Evolutionary conservation across 2,113 vertebrate species (phyloP).

Genomic region (Geothlypis trichas): DNA sequence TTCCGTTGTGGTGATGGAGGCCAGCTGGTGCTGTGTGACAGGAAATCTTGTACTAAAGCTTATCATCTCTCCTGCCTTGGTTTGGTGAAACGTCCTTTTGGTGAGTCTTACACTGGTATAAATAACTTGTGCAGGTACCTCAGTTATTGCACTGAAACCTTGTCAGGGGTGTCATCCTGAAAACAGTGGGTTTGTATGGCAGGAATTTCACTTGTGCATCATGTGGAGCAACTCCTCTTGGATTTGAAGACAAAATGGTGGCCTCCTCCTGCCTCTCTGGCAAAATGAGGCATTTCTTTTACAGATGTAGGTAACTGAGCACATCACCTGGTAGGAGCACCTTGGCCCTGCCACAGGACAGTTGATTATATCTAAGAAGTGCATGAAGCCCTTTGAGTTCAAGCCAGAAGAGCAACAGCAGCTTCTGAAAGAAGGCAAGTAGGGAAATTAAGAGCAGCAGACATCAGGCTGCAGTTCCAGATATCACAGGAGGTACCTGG

Average conservation of each 20-base stretch:
- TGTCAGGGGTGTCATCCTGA: background rate
- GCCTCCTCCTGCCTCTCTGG: background rate
- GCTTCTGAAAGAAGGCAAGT: background rate
- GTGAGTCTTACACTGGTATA: slow-evolving; percentile 68
- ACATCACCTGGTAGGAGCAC: background rate
- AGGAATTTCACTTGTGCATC: background rate
- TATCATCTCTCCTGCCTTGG: slow-evolving; percentile 95
- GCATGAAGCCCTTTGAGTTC: background rate
- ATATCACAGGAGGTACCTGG: background rate
- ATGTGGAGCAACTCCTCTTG: background rate
- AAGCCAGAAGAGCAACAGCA: background rate
- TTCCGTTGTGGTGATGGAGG: slow-evolving; percentile 96
- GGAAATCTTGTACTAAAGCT: slow-evolving; percentile 93
- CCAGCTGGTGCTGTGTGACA: slow-evolving; percentile 91
- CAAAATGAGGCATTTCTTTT: background rate
- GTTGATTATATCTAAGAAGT: background rate
- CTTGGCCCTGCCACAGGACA: background rate
- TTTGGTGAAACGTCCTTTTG: slow-evolving; percentile 93
- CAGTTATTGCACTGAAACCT: background rate
- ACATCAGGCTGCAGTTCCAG: background rate
- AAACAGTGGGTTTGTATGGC: background rate
- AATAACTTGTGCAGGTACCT: background rate
- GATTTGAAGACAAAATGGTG: background rate
- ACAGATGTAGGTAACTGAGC: background rate
- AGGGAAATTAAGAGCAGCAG: background rate